A percentile compares a stretch with the other conserved stretches of the same genome.
These are phyloP conservation scores for Tillus elongatus DNA, from an alignment of 2,888 invertebrate species.

Conservation along the genomic window DNA sequence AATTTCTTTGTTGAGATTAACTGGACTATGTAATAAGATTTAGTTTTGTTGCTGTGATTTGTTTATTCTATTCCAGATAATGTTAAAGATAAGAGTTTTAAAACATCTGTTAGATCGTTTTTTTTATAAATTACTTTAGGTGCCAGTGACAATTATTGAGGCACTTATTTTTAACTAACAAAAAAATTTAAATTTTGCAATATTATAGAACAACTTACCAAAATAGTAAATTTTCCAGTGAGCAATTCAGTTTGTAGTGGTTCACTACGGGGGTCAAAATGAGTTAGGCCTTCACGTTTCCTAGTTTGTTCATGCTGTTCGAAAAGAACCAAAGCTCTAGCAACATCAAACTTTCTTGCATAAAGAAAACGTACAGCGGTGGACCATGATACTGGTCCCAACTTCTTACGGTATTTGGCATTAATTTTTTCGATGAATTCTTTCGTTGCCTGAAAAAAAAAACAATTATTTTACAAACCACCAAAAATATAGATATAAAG, in stretches of 20 bases:
- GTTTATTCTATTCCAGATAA: no score
- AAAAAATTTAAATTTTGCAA: no score
- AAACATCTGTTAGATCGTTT: no score
- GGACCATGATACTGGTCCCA: conserved; percentile 62
- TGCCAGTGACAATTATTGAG: no score
- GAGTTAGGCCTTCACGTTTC: conserved; percentile 73
- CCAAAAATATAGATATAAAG: no score
- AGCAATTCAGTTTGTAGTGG: conserved; percentile 78
- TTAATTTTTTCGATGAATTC: conserved; percentile 73
- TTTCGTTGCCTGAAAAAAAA: conserved; percentile 61
- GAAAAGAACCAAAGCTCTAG: conserved; percentile 82
- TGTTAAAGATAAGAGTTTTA: no score
- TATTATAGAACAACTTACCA: no score
- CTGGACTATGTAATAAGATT: no score
- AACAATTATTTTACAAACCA: conserved; percentile 12
- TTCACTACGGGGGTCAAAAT: conserved; percentile 74
- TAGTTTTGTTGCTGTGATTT: no score
- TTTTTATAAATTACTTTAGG: no score
- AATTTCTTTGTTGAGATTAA: no score
- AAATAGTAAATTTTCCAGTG: conserved; percentile 92
- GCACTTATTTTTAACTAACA: no score
- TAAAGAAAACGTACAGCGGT: conserved; percentile 89
- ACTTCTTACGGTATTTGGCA: conserved; percentile 47
- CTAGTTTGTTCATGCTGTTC: conserved; percentile 87
- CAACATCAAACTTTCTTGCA: conserved; percentile 91